Base-by-base conservation (phyloP, 2,113 vertebrate species). In the Rhinoderma darwinii region DNA sequence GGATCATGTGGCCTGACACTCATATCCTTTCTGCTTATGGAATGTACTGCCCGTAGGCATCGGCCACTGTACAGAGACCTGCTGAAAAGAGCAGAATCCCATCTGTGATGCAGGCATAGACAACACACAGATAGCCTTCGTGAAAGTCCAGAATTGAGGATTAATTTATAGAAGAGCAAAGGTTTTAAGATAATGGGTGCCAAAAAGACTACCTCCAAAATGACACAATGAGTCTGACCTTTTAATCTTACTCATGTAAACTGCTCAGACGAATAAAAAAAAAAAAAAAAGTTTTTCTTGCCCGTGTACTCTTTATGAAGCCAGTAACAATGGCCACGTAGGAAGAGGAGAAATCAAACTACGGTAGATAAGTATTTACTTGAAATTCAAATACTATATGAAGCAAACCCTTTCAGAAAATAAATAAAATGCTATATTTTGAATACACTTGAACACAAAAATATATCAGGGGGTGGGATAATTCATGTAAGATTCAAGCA, bases 11-110 rank as follows among this genome's bases (percentile, higher is more conserved):
- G 83, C 72, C 83, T 30, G 83, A 89, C 27, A 89, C 41, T 91
- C 72, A 93, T 92, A 92, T 93, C 92, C 93, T 91, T 86, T 89
- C 75, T 89, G 84, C 80, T 70, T 86, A 89, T 92, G 90, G 91
- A 93, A 93, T 93, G 91, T 82, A 89, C 89, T 86, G 83, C 89
- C 89, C 89, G 43, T 47, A 66, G 88, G 83, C 89, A 90, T 90
- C 90, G 90, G 90, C 54, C 91, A 84, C 89, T 86, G 86, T 88
- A 90, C 88, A 89, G 80, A 82, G 88, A 82, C 83, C 83, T 74
- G 56, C 37, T 90, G 89, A 90, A 72, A 82, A 74, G 70, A 30
- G 35, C 47, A 27, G 25, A 76, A 63, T 56, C 50, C 82, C 92
- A 92, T 93, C 89, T 92, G 93, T 84, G 75, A 77, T 88, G 83